Conservation (phyloP, 2,797 vertebrate species). For the Adrianichthys oophorus region DNA sequence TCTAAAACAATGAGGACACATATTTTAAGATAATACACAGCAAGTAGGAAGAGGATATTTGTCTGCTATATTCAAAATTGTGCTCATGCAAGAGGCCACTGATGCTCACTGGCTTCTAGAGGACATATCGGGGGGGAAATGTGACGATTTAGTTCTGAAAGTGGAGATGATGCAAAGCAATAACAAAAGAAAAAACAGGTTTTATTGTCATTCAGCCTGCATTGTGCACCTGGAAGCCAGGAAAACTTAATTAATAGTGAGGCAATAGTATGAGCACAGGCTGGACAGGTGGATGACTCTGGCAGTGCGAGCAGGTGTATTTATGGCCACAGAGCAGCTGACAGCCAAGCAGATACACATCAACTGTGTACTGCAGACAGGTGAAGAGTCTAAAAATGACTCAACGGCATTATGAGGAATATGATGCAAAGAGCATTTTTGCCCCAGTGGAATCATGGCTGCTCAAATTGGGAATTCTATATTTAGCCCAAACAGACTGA, state of each 20-base stretch:
- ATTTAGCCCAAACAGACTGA: slow-evolving; percentile 27
- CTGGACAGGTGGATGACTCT: slow-evolving; percentile 51
- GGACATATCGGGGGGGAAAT: slow-evolving; percentile 30
- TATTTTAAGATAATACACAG: slow-evolving; percentile 79
- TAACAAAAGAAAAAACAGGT: slow-evolving; percentile 36
- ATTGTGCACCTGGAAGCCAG: slow-evolving; percentile 35
- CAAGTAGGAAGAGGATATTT: slow-evolving; percentile 67
- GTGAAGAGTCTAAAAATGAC: slow-evolving; percentile 46
- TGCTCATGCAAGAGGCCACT: slow-evolving; percentile 49
- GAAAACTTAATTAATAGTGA: slow-evolving; percentile 40
- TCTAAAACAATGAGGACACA: slow-evolving; percentile 80
- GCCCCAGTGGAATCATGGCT: slow-evolving; percentile 38
- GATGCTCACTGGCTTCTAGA: slow-evolving; percentile 53
- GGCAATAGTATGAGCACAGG: slow-evolving; percentile 34
- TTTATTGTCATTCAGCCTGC: slow-evolving; percentile 39
- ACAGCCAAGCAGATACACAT: slow-evolving; percentile 55
- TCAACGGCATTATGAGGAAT: slow-evolving; percentile 30
- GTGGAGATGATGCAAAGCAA: slow-evolving; percentile 51
- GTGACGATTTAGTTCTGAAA: slow-evolving; percentile 47
- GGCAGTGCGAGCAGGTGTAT: slow-evolving; percentile 51
- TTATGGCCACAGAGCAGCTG: slow-evolving; percentile 55
- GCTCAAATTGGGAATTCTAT: slow-evolving; percentile 39
- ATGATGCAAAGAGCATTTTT: slow-evolving; percentile 50
- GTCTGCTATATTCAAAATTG: slow-evolving; percentile 68
- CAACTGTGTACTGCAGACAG: slow-evolving; percentile 42